Conservation (phyloP, 2,797 vertebrate species). For the Pterois miles region DNA sequence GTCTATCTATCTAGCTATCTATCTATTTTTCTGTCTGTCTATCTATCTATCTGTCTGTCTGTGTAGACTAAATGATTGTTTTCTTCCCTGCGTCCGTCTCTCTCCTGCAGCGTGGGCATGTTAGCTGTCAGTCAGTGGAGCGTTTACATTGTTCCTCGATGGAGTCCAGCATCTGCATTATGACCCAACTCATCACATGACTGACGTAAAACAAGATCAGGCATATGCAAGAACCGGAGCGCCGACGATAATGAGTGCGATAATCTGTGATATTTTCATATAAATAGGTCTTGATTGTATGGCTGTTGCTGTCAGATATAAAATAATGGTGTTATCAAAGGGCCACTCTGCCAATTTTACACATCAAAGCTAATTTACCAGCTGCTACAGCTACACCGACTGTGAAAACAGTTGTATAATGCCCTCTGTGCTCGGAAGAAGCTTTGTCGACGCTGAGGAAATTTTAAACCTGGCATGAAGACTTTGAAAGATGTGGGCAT, state of each 20-base stretch:
- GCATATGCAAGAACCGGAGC: not conserved
- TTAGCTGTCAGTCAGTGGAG: slow-evolving; percentile 40
- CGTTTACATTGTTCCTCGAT: slow-evolving; percentile 30
- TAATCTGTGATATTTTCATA: slow-evolving; percentile 2
- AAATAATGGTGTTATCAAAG: not conserved
- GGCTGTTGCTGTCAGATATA: not conserved
- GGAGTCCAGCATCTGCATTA: slow-evolving; percentile 24
- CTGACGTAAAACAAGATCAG: slow-evolving; percentile 15
- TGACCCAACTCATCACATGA: slow-evolving; percentile 7
- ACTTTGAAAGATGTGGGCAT: not conserved
- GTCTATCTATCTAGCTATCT: slow-evolving; percentile 19
- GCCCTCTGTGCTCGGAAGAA: not conserved
- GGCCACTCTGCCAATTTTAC: not conserved
- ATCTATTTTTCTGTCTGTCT: slow-evolving; percentile 20
- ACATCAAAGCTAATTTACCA: not conserved
- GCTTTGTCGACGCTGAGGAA: not conserved
- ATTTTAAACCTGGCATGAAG: not conserved
- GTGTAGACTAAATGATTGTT: not conserved
- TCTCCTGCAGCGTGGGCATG: slow-evolving; percentile 28
- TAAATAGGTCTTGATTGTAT: not conserved
- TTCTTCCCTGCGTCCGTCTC: not conserved
- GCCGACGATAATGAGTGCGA: slow-evolving; percentile 2
- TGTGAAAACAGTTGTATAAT: not conserved
- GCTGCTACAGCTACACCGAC: not conserved
- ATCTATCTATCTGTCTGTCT: not conserved